phyloP scores from a whole-genome alignment of 1,140 invertebrate species.

The Maniola jurtina region DNA sequence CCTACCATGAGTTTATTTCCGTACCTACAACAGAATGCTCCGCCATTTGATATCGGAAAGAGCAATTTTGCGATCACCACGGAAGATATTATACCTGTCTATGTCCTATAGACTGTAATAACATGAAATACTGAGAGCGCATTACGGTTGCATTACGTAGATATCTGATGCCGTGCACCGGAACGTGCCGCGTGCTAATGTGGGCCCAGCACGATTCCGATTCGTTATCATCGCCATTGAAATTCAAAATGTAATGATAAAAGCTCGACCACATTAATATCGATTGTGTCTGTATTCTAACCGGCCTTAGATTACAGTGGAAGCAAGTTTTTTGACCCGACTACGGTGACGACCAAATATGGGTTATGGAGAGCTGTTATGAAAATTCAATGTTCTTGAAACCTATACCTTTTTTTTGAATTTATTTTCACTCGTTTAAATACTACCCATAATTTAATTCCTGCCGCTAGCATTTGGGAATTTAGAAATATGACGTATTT shows the following conservation, averaged over 20 bases:
- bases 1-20: too few relatives aligned
- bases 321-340: too few relatives aligned
- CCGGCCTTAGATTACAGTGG: too few relatives aligned
- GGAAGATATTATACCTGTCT: constrained; percentile 45
- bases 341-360: too few relatives aligned
- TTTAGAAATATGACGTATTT: too few relatives aligned
- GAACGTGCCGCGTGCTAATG: constrained; percentile 68
- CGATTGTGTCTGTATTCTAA: too few relatives aligned
- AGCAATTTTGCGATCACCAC: constrained; percentile 39
- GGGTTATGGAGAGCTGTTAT: too few relatives aligned
- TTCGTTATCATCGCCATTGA: constrained; percentile 62
- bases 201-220: constrained; percentile 65
- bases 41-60: not conserved
- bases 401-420: too few relatives aligned
- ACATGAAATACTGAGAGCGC: constrained; percentile 52
- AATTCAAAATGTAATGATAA: constrained; percentile 40
- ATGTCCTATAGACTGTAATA: constrained; percentile 45
- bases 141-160: constrained; percentile 46
- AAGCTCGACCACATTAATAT: constrained; percentile 16
- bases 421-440: too few relatives aligned
- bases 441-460: too few relatives aligned
- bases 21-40: not conserved
- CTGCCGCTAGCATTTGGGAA: too few relatives aligned
- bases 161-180: constrained; percentile 64
- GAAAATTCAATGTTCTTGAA: too few relatives aligned